These are phyloP conservation scores for Lepisosteus osseus DNA, from an alignment of 2,113 vertebrate genomes.

Conservation along the genomic window DNA sequence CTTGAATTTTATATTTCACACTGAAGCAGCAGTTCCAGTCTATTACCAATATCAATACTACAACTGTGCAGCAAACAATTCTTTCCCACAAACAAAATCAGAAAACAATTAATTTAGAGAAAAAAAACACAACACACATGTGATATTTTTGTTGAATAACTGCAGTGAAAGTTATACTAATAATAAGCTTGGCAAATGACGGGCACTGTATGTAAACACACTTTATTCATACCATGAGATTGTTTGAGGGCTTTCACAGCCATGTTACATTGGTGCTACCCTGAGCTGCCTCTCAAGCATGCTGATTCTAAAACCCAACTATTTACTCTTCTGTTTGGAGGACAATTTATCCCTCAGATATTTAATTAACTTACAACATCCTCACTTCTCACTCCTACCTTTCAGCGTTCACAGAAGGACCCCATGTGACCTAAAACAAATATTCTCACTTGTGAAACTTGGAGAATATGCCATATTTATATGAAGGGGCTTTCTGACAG, in stretches of 20 bases:
- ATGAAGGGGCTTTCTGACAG: not conserved
- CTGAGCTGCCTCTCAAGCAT: constrained; percentile 43
- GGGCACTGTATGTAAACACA: too few relatives aligned
- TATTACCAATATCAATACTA: too few relatives aligned
- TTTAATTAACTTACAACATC: constrained; percentile 55
- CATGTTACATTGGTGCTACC: constrained; percentile 34
- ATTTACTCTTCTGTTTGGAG: constrained; percentile 4
- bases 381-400: constrained; percentile 27
- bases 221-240: constrained; percentile 18
- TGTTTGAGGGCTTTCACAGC: constrained; percentile 47
- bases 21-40: too few relatives aligned
- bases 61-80: too few relatives aligned
- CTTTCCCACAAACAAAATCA: too few relatives aligned
- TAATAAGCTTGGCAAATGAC: too few relatives aligned
- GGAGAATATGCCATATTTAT: constrained; percentile 2
- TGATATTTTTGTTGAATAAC: too few relatives aligned
- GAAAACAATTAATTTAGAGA: too few relatives aligned
- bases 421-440: constrained; percentile 24
- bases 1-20: too few relatives aligned
- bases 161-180: too few relatives aligned
- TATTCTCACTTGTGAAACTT: not conserved
- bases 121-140: too few relatives aligned
- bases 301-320: constrained; percentile 45
- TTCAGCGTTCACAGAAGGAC: constrained; percentile 41
- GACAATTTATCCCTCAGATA: constrained; percentile 50